These are phyloP conservation scores for Eretmocerus hayati DNA, from an alignment of 2,888 invertebrate species.

Conservation along the genomic window DNA sequence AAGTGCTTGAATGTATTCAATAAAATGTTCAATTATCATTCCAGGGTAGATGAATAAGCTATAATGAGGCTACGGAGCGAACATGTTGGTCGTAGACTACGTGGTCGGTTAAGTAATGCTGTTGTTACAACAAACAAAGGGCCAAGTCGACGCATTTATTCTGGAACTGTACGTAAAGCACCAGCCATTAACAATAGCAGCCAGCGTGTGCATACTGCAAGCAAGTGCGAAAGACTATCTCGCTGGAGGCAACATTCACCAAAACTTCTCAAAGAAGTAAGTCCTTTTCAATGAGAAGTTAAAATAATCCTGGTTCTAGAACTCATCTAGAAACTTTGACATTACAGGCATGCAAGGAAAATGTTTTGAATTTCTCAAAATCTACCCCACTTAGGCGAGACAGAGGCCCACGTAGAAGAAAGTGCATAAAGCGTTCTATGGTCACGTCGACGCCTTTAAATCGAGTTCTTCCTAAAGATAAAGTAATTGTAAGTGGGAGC, in stretches of 20 bases:
- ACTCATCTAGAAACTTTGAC: conserved; percentile 20
- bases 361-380: conserved; percentile 44
- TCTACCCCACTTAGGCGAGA: conserved; percentile 39
- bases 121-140: conserved; percentile 31
- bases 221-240: conserved; percentile 38
- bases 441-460: conserved; percentile 42
- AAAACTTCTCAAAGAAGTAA: conserved; percentile 41
- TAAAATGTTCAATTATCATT: conserved; percentile 4
- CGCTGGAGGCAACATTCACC: conserved; percentile 41
- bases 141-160: conserved; percentile 34
- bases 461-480: conserved; percentile 36
- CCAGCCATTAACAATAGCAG: conserved; percentile 36
- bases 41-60: conserved; percentile 29
- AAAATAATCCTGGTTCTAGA: conserved; percentile 3
- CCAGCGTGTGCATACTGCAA: conserved; percentile 38
- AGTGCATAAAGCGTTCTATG: conserved; percentile 44
- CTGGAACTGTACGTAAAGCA: conserved; percentile 37
- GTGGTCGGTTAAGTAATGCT: conserved; percentile 38
- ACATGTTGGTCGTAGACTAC: conserved; percentile 42
- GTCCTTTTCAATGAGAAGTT: conserved; percentile 4
- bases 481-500: conserved; percentile 35
- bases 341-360: conserved; percentile 43
- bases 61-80: conserved; percentile 46
- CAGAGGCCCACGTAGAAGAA: conserved; percentile 40
- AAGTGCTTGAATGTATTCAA: background rate